Conservation (phyloP, 2,113 vertebrate genomes). For the Mixornis gularis region DNA sequence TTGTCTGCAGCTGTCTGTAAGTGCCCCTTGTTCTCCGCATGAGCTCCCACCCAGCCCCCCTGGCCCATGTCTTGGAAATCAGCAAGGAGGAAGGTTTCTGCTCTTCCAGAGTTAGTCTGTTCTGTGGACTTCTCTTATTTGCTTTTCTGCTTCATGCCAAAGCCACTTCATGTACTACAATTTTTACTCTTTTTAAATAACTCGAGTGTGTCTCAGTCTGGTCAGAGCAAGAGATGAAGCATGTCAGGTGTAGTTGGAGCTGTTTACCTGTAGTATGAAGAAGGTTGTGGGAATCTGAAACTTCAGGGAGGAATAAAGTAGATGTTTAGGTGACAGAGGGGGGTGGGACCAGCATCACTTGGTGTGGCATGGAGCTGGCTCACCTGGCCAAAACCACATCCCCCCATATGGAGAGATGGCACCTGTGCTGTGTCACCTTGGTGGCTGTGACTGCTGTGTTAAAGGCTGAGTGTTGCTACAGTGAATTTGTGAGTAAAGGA, state of each 20-base stretch:
- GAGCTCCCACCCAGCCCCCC: accelerated
- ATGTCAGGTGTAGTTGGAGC: background rate
- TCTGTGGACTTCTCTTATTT: background rate
- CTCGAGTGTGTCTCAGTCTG: background rate
- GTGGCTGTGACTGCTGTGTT: background rate
- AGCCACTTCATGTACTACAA: background rate
- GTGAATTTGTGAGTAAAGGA: background rate
- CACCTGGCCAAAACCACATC: background rate
- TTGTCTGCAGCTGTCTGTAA: background rate
- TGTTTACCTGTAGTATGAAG: background rate
- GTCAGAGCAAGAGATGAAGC: background rate
- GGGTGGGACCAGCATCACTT: background rate
- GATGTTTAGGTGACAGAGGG: background rate
- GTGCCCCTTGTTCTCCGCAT: accelerated
- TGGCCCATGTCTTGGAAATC: background rate
- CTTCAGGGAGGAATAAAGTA: background rate
- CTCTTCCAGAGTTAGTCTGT: background rate
- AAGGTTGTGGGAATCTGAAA: background rate
- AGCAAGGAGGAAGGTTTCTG: background rate
- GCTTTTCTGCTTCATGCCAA: background rate
- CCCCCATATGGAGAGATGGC: background rate
- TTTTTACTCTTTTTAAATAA: background rate
- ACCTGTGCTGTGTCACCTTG: background rate
- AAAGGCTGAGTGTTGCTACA: background rate
- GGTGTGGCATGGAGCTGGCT: accelerated